Conservation (phyloP, 2,797 vertebrate genomes). For the Microctenopoma stevenorrisi region DNA sequence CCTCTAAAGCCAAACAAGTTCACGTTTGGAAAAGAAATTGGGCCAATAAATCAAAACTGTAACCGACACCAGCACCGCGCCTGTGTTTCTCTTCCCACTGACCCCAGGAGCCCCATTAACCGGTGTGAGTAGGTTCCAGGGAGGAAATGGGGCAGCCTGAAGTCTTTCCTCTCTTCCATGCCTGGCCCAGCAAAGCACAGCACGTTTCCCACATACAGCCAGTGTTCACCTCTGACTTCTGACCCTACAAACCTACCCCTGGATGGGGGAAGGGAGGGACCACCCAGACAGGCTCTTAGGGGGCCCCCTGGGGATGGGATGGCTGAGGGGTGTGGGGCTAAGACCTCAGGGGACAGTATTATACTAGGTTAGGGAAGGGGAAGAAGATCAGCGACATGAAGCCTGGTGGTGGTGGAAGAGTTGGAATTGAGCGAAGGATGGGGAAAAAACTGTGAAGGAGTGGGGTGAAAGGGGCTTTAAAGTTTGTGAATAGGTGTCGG, state of each 20-base stretch:
- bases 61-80: conserved; percentile 66
- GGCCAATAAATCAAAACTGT: conserved; percentile 78
- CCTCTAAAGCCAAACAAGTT: conserved; percentile 71
- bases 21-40: conserved; percentile 74
- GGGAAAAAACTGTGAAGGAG: conserved; percentile 16
- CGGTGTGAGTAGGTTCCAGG: conserved; percentile 39
- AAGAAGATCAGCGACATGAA: conserved; percentile 70
- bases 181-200: conserved; percentile 23
- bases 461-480: conserved; percentile 48
- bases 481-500: conserved; percentile 41
- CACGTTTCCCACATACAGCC: conserved; percentile 81
- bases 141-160: conserved; percentile 64
- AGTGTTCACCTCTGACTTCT: conserved; percentile 79
- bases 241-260: conserved; percentile 49
- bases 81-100: conserved; percentile 60
- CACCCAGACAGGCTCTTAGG: conserved; percentile 76
- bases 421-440: conserved; percentile 36
- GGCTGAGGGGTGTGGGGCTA: conserved; percentile 51
- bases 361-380: conserved; percentile 39
- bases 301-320: conserved; percentile 60
- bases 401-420: conserved; percentile 32
- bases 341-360: conserved; percentile 50
- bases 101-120: conserved; percentile 70
- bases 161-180: conserved; percentile 53
- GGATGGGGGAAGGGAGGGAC: conserved; percentile 52